Evolutionary conservation across 2,797 vertebrate genomes (phyloP).

Genomic region (Merluccius polli): DNA sequence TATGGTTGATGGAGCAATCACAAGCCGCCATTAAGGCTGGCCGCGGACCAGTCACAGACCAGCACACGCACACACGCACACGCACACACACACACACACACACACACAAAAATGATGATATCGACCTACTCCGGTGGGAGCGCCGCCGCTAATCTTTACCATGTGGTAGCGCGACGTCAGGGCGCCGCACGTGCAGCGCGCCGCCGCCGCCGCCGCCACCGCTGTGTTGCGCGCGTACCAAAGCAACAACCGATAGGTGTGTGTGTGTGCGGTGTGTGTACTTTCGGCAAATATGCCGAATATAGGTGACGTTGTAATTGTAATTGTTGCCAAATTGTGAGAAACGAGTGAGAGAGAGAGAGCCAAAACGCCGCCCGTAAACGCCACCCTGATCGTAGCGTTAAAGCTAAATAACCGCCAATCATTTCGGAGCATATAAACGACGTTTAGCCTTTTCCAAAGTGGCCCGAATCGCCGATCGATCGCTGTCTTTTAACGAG

Average conservation of each 20-base stretch:
- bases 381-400: constrained; percentile 4
- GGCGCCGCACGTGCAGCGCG: constrained; percentile 6
- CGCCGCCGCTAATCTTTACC: constrained; percentile 4
- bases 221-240: no score
- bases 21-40: constrained; percentile 64
- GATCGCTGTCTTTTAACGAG: constrained; percentile 60
- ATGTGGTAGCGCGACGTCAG: neutral
- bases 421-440: constrained; percentile 55
- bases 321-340: neutral
- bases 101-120: constrained; percentile 34
- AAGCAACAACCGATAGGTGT: no score
- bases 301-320: no score
- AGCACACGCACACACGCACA: constrained; percentile 21
- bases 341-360: neutral
- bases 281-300: neutral
- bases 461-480: constrained; percentile 58
- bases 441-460: constrained; percentile 47
- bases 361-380: no score
- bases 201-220: no score
- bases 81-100: no score
- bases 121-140: constrained; percentile 15
- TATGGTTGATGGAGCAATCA: constrained; percentile 73
- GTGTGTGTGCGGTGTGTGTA: neutral
- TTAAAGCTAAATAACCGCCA: constrained; percentile 52
- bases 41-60: constrained; percentile 40